These are phyloP conservation scores for Sternarchorhynchus goeldii DNA, from an alignment of 2,797 vertebrate genomes.

Conservation along the genomic window DNA sequence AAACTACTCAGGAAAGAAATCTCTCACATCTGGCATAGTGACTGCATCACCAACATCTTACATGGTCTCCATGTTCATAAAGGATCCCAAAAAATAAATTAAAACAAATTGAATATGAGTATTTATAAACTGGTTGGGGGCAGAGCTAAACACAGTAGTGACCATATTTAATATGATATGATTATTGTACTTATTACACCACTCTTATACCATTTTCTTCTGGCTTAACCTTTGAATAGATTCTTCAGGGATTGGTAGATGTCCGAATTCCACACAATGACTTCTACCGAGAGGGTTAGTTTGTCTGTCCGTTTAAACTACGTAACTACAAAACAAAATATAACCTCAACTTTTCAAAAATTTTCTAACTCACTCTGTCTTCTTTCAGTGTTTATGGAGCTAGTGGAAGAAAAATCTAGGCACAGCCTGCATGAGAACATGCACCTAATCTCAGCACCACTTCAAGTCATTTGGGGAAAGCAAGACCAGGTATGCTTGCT, in stretches of 20 bases:
- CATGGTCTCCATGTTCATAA: no score
- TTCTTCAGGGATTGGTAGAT: constrained; percentile 84
- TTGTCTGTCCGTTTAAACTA: background rate
- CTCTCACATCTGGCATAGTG: no score
- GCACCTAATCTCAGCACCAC: constrained; percentile 82
- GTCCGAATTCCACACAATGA: constrained; percentile 84
- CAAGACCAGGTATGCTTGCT: constrained; percentile 85
- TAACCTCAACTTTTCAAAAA: background rate
- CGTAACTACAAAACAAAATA: background rate
- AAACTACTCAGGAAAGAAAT: background rate
- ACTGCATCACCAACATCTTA: no score
- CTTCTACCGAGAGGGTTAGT: constrained; percentile 84
- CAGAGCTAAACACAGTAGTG: no score
- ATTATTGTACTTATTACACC: background rate
- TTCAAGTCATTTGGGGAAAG: constrained; percentile 95
- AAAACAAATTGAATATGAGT: no score
- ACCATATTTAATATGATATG: background rate
- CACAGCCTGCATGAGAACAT: constrained; percentile 84
- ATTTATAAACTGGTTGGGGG: no score
- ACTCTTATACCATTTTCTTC: constrained; percentile 26
- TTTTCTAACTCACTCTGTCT: background rate
- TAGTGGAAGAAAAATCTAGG: constrained; percentile 81
- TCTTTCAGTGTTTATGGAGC: constrained; percentile 84
- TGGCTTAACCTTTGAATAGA: constrained; percentile 68
- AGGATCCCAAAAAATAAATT: no score